Conservation (phyloP, 2,797 vertebrate genomes). For the Rhinatrema bivittatum region DNA sequence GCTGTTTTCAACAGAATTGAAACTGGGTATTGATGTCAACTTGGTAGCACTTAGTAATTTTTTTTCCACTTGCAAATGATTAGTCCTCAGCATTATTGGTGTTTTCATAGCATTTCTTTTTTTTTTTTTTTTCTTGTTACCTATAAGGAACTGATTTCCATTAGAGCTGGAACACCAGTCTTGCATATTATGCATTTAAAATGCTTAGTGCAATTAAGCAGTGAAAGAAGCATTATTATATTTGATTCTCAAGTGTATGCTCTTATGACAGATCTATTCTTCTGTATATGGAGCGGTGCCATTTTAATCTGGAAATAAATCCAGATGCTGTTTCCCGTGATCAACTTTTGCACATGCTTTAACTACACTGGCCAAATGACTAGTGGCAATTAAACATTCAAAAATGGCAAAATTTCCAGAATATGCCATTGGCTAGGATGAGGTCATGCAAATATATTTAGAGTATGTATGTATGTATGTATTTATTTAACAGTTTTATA, state of each 20-base stretch:
- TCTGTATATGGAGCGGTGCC: slow-evolving; percentile 8
- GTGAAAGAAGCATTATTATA: slow-evolving; percentile 18
- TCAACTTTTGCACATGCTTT: neutral
- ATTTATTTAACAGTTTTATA: too few species aligned
- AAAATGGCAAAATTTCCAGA: too few species aligned
- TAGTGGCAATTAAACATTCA: neutral
- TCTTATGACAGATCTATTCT: slow-evolving; percentile 15
- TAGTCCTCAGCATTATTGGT: slow-evolving; percentile 1
- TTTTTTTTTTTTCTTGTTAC: slow-evolving; percentile 3
- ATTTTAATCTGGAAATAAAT: slow-evolving; percentile 15
- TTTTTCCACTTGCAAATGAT: slow-evolving; percentile 5
- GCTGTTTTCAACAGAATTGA: neutral
- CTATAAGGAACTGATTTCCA: slow-evolving; percentile 30
- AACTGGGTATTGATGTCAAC: slow-evolving; percentile 14
- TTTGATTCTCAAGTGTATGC: slow-evolving; percentile 8
- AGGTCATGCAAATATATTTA: too few species aligned
- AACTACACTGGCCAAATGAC: slow-evolving; percentile 1
- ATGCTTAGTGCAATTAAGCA: slow-evolving; percentile 25
- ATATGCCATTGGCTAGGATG: too few species aligned
- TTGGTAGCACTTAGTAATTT: slow-evolving; percentile 13
- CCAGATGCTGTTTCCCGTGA: slow-evolving; percentile 5
- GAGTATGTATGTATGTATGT: too few species aligned
- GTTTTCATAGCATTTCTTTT: slow-evolving; percentile 8
- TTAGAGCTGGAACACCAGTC: slow-evolving; percentile 18
- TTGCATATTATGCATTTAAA: slow-evolving; percentile 36